Percentiles rank a stretch among this genome's conserved stretches.
These are phyloP conservation scores for Melitaea cinxia DNA, from an alignment of 1,140 invertebrate genomes.

Conservation along the genomic window DNA sequence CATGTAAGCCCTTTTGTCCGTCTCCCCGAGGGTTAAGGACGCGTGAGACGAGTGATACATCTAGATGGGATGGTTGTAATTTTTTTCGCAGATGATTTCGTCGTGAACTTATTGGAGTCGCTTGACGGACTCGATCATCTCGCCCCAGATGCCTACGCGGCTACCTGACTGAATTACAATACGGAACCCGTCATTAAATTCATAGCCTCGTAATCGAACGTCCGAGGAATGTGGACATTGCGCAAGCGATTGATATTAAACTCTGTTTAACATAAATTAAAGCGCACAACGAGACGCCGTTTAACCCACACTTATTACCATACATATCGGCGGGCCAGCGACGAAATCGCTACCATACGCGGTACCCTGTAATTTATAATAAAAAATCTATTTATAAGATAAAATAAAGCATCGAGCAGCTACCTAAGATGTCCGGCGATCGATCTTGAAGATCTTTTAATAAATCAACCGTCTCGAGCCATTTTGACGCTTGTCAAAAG, in stretches of 20 bases:
- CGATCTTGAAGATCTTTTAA: conserved; percentile 68
- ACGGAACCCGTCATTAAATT: conserved; percentile 60
- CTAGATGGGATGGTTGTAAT: conserved; percentile 21
- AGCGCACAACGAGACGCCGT: conserved; percentile 53
- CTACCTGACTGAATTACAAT: conserved; percentile 56
- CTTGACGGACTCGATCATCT: background rate
- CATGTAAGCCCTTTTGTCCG: conserved; percentile 55
- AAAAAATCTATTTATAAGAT: conserved; percentile 81
- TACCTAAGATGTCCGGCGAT: conserved; percentile 74
- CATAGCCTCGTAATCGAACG: conserved; percentile 41
- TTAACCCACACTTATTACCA: conserved; percentile 46
- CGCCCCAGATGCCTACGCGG: conserved; percentile 18
- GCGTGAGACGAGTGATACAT: conserved; percentile 38
- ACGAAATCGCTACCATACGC: conserved; percentile 74
- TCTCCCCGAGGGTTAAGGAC: conserved; percentile 37
- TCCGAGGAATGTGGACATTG: conserved; percentile 17
- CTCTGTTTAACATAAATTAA: conserved; percentile 59
- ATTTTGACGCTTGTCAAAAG: conserved; percentile 74
- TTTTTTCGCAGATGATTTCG: conserved; percentile 14
- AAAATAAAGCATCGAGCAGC: conserved; percentile 72
- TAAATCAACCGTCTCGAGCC: conserved; percentile 60
- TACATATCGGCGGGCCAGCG: conserved; percentile 43
- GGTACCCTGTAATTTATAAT: conserved; percentile 79
- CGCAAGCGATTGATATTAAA: conserved; percentile 51
- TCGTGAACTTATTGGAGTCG: background rate